Conservation (phyloP, 2,888 invertebrate species). For the Eupithecia exiguata region DNA sequence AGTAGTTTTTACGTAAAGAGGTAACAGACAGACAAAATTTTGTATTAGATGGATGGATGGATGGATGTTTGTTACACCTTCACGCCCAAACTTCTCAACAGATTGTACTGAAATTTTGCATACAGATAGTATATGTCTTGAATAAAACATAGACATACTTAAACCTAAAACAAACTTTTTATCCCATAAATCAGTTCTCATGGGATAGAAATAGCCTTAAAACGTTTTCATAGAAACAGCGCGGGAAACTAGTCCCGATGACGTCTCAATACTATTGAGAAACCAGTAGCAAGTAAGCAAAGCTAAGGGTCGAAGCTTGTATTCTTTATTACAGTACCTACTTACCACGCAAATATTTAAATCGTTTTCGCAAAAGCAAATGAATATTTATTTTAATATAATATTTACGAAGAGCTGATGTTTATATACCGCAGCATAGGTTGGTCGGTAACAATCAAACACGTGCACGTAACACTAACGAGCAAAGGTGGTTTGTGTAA, state of each 20-base stretch:
- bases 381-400: background rate
- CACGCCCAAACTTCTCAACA: no score
- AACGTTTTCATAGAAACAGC: no score
- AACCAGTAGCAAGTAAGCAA: background rate
- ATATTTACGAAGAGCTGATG: background rate
- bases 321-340: background rate
- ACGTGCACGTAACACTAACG: background rate
- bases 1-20: background rate
- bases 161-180: no score
- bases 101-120: no score
- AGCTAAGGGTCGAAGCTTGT: background rate
- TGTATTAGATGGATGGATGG: no score
- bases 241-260: no score
- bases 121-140: no score
- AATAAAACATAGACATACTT: no score
- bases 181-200: no score
- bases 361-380: background rate
- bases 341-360: background rate
- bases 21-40: background rate
- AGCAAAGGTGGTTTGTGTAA: background rate
- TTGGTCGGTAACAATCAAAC: background rate
- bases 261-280: no score
- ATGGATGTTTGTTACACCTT: no score
- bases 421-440: background rate
- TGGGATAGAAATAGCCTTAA: no score